Base-by-base conservation (phyloP, 2,797 vertebrate species). In the Sitta carolinensis region DNA sequence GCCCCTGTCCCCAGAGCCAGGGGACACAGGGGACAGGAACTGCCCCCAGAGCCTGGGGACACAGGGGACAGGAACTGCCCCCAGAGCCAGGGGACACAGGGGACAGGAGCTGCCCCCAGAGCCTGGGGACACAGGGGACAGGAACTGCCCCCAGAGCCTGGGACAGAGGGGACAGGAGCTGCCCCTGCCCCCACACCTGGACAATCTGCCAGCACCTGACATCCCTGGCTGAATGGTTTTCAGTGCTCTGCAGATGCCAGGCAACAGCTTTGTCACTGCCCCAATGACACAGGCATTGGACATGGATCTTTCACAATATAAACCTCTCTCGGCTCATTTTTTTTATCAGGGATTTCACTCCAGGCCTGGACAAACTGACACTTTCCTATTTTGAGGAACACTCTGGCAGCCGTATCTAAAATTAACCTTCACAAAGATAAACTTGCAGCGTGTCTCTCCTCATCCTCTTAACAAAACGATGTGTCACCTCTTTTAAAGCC, bases 381-480 rank as follows among this genome's bases (percentile, higher is more conserved):
- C 62, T 73, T 89, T 30, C 13, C 73, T 76, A 36, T 93, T 94
- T 38, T 68, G 38, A 84, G 54, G 79, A 76, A 55, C 51, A 47
- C 51, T 78, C 64, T 69, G 59, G 40, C 21, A 14, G 79, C 76
- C 19, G 0, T 74, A 81, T 73, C 91, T 91, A 63, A 92, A 95
- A 95, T 95, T 52, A 89, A 84, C 84, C 81, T 88, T 57, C 73
- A 40, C 58, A 75, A 54, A 91, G 84, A 93, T 91, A 85, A 94
- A 91, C 68, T 30, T 52, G 22, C 13, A 86, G 57, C 5, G 0
- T 32, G 43, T 58, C 84, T 94, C 29, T 54, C 42, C 87, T 93
- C 84, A n/a, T 38, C 22, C 73, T 40, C 76, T 27, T 16, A 50
- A 84, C 62, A 62, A 70, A 93, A 91, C 5, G 38, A 87, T 34